Base-by-base conservation (phyloP, 2,113 vertebrate species). In the Balaeniceps rex region DNA sequence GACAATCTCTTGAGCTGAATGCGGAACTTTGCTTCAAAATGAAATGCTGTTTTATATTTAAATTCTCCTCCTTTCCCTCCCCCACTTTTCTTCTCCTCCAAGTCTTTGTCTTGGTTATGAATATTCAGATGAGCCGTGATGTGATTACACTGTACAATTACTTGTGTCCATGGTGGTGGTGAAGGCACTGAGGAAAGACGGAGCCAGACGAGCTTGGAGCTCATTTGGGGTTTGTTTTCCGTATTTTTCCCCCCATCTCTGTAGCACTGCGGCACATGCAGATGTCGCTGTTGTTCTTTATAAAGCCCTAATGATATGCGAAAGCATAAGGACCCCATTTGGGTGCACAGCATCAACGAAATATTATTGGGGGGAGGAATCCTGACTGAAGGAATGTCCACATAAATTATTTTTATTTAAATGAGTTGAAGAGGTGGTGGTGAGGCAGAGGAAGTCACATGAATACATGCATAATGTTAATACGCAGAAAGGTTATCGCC, bases 281-380 rank as follows among this genome's bases (percentile, higher is more conserved):
- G 99, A 99, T 99, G 99, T 99, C 99, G 99, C 99, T 99, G 99
- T 99, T 99, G 99, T 99, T 99, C 99, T 99, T 99, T 98, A 98
- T 98, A 99, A 99, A 98, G 98, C 98, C 96, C 92, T 98, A 98
- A 98, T 98, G 98, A 99, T 98, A 98, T 98, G 98, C 98, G 84
- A 98, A 97, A 97, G 95, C 97, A 98, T 99, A 99, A 99, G 77
- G 97, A 99, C 97, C 97, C 93, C 93, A 97, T 96, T 97, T 97
- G 97, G 97, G 98, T 63, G 93, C 96, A 96, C 74, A 93, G 97
- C 98, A 97, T 95, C 97, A 92, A 93, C 5, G 55, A 97, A 97
- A 98, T 97, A 97, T 97, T 91, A 97, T 5, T 94, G 95, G 96
- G 97, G 95, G 83, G 71, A 69, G 93, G 55, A 97, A 97, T 97